These are phyloP conservation scores for Pelobates fuscus DNA, from an alignment of 2,113 vertebrate genomes.

Conservation along the genomic window DNA sequence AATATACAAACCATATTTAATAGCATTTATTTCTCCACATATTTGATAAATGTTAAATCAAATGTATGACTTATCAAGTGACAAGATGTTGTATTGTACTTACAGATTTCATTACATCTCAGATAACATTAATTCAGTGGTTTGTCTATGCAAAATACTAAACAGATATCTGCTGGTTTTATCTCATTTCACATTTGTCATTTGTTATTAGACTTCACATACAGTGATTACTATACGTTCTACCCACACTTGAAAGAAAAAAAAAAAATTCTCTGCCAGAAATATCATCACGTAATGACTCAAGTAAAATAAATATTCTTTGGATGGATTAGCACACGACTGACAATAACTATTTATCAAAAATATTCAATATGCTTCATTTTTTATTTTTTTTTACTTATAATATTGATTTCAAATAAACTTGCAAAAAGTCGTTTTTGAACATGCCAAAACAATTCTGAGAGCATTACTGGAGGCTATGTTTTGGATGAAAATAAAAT, in stretches of 20 bases:
- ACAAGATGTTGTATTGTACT: background rate
- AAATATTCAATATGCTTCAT: no score
- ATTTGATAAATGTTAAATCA: background rate
- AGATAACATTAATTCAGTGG: slow-evolving; percentile 6
- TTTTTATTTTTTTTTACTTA: no score
- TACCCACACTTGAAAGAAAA: slow-evolving; percentile 1
- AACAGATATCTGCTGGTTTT: background rate
- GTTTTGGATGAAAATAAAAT: no score
- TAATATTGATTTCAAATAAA: no score
- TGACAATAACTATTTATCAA: no score
- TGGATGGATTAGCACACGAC: background rate
- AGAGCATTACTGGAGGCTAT: no score
- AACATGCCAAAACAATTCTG: no score
- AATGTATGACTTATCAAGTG: slow-evolving; percentile 4
- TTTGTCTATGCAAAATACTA: background rate
- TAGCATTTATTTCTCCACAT: background rate
- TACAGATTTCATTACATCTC: background rate
- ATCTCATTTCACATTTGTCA: slow-evolving; percentile 12
- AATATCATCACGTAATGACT: background rate
- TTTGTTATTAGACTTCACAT: slow-evolving; percentile 5
- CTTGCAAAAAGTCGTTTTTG: no score
- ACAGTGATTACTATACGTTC: background rate
- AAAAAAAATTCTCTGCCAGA: background rate
- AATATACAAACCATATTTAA: background rate
- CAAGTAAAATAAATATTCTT: background rate